Evolutionary conservation across 1,140 invertebrate species (phyloP), one percentile per base, ranked within the genome.

Genomic region (Drosophila simulans): DNA sequence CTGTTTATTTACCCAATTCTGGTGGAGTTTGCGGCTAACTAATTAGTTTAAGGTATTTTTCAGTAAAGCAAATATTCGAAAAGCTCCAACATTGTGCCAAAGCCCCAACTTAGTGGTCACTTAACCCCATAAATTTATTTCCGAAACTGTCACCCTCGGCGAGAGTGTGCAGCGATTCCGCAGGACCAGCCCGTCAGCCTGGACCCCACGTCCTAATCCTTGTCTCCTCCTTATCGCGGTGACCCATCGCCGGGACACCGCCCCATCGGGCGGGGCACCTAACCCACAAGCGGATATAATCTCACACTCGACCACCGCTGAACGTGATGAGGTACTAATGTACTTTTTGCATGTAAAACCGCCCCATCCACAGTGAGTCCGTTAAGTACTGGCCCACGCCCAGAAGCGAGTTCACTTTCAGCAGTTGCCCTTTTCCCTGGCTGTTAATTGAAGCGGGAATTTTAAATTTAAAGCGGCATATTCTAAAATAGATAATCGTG

Each of bases 241-340:
- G 52, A 70, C 68, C 68, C 65, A 71, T 70, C 64, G 25, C 40
- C 64, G 34, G 31, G 42, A 20, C 22, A 12, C 20, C 11, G 0
- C 37, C 34, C 60, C 40, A 22, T 11, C n/a, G 25, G n/a, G 31
- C 5, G 40, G 17, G 34, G 15, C 20, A 12, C 25, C 42, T 12
- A 34, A 27, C n/a, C 66, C 66, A n/a, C 64, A n/a, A 48, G 66
- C 51, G 65, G 68, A 71, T 71, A 71, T 72, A 60, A 72, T 72
- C 69, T 53, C 57, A 74, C 56, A 73, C 70, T 73, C 56, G 48
- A 72, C 69, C 62, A 66, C 49, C 69, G 80, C 63, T 69, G 31
- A 45, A 52, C 55, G 73, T 83, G 81, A 79, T 83, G 74, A 83
- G 80, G 75, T 84, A 80, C 80, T 84, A 84, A 83, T 83, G 80